phyloP scores from a whole-genome alignment of 1,140 invertebrate species.

The Achatina immaculata region DNA sequence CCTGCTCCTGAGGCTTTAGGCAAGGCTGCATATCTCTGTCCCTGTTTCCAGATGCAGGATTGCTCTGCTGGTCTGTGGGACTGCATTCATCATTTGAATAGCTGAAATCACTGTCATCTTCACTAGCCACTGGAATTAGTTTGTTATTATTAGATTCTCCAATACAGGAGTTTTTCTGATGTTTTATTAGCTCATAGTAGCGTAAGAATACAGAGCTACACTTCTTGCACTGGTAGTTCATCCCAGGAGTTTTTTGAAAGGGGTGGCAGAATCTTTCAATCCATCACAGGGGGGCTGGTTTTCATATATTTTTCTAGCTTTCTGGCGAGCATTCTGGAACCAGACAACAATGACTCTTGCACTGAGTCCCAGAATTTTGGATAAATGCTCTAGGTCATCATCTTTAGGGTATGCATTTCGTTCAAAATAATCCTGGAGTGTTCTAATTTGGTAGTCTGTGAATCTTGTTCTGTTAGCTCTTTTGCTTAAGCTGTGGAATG shows the following conservation, averaged over 20 bases:
- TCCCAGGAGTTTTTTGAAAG: constrained; percentile 92
- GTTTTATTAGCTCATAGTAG: constrained; percentile 98
- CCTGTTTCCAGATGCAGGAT: constrained; percentile 13
- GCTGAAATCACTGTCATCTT: constrained; percentile 60
- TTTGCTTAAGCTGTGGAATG: constrained; percentile 77
- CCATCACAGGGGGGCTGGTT: constrained; percentile 78
- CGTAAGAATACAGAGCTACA: constrained; percentile 97
- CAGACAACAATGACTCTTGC: constrained; percentile 95
- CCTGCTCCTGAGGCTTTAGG: constrained; percentile 36
- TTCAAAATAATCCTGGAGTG: constrained; percentile 99
- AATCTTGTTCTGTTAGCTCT: constrained; percentile 98
- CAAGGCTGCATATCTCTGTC: background rate
- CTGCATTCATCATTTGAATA: constrained; percentile 56
- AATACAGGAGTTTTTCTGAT: constrained; percentile 97
- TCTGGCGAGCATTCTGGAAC: constrained; percentile 99
- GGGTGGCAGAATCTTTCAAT: constrained; percentile 80
- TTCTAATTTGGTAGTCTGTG: constrained; percentile 97
- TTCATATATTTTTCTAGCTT: constrained; percentile 90
- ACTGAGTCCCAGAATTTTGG: constrained; percentile 90
- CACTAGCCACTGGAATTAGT: constrained; percentile 38
- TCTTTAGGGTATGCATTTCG: constrained; percentile 99
- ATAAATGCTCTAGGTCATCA: constrained; percentile 98
- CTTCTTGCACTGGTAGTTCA: constrained; percentile 99
- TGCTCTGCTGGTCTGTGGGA: constrained; percentile 51
- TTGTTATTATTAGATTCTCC: constrained; percentile 50